Base-by-base conservation (phyloP, 2,113 vertebrate species). In the Salvelinus namaycush region DNA sequence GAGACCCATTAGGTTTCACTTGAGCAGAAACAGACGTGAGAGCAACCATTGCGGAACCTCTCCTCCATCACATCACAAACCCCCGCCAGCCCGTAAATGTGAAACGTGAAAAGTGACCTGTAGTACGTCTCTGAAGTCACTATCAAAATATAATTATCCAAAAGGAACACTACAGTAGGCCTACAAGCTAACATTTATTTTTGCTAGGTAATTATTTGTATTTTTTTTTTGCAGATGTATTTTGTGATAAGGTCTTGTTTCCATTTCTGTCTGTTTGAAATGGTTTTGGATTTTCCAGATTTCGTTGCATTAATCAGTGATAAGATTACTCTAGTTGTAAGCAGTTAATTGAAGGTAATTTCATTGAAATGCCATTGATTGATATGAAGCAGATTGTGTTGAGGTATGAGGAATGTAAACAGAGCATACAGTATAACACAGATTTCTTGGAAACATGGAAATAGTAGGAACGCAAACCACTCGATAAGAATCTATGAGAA, bases 11-110 rank as follows among this genome's bases (percentile, higher is more conserved):
- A 22, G 14, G 70, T 48, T 67, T 26, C 18, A 20, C 18, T 20
- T 74, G 70, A 80, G 76, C 71, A 74, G 27, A 84, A 77, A 81
- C 79, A 70, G 57, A 76, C 73, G 77, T 76, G 77, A 75, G 18
- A 51, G 22, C 27, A 44, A 71, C 68, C 65, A 74, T 70, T 48
- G 6, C 26, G 9, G 51, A 75, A 83, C 74, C 77, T 79, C 22
- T 12, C 59, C 20, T 60, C 59, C 59, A 62, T 62, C 59, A 62
- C 11, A n/a, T 62, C 59, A 62, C 0, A 29, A 18, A 65, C n/a
- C 66, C 68, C 39, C 26, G 31, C 22, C 31, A 14, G 20, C 11
- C 68, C 18, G 1, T 22, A 5, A 62, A 62, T 4, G 39, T 69
- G 20, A 70, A 24, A 48, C 34, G 39, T 48, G n/a, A 51, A 12